These are phyloP conservation scores for Phyto melanocephala DNA, from an alignment of 2,888 invertebrate genomes.

Conservation along the genomic window DNA sequence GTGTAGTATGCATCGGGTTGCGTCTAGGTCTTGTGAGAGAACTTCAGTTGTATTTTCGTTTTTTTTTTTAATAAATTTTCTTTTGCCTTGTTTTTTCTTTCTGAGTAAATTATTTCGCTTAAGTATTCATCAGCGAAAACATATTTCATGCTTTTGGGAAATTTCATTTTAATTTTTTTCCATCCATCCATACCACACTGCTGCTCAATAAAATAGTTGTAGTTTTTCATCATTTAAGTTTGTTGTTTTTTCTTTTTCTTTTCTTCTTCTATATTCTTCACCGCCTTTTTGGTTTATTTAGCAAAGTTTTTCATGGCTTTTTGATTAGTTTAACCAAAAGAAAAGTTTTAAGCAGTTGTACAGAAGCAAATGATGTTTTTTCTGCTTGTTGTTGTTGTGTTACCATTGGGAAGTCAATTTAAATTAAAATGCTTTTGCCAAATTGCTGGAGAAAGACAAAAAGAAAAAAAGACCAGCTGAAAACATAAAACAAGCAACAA, in stretches of 20 bases:
- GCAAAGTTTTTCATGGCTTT: constrained; percentile 73
- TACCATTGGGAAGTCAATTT: constrained; percentile 66
- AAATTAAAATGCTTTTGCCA: constrained; percentile 66
- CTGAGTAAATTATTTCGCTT: constrained; percentile 61
- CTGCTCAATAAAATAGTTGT: constrained; percentile 56
- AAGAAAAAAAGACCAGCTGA: background rate
- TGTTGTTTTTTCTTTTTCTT: constrained; percentile 27
- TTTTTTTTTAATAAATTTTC: constrained; percentile 9
- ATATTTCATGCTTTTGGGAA: constrained; percentile 66
- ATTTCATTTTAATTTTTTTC: constrained; percentile 63
- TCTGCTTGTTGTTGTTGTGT: constrained; percentile 55
- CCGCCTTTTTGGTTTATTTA: constrained; percentile 46
- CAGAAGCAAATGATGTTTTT: background rate
- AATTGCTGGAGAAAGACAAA: constrained; percentile 27
- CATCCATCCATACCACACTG: constrained; percentile 13
- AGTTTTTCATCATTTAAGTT: constrained; percentile 55
- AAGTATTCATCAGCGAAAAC: constrained; percentile 66
- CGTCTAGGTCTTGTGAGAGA: constrained; percentile 15
- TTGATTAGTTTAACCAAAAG: constrained; percentile 70
- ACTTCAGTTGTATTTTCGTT: background rate
- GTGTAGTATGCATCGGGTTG: too few species aligned
- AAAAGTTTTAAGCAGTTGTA: constrained; percentile 65
- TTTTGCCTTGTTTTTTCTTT: constrained; percentile 37
- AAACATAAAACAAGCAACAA: constrained; percentile 45
- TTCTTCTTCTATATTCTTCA: constrained; percentile 16